A percentile compares a stretch with the other conserved stretches of the same genome.
Evolutionary conservation across 2,113 vertebrate species (phyloP).

Genomic region (Donacobius atricapilla): DNA sequence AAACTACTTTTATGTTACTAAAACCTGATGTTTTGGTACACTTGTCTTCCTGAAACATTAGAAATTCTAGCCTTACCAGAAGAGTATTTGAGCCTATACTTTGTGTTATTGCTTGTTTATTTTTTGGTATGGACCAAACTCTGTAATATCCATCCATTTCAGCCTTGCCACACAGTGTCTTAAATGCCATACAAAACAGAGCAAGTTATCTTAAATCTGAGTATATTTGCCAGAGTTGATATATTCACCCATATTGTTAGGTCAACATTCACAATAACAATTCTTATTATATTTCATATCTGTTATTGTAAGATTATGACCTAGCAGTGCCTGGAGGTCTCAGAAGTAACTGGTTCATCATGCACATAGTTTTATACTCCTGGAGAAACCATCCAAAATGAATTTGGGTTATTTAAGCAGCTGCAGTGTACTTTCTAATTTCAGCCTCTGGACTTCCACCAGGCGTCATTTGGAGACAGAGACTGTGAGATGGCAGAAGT

Average conservation of each 20-base stretch:
- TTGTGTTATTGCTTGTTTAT: not conserved
- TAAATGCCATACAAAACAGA: not conserved
- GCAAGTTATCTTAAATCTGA: not conserved
- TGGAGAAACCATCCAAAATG: constrained; percentile 26
- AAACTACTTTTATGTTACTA: not conserved
- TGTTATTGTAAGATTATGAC: constrained; percentile 26
- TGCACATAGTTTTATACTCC: constrained; percentile 1
- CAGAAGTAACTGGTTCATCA: constrained; percentile 12
- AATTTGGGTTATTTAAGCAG: constrained; percentile 43
- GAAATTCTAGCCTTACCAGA: not conserved
- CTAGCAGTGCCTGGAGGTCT: not conserved
- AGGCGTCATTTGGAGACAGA: constrained; percentile 13
- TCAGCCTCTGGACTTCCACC: constrained; percentile 39
- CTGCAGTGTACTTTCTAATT: constrained; percentile 33
- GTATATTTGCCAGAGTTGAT: not conserved
- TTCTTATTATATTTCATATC: not conserved
- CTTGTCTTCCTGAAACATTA: not conserved
- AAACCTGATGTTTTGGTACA: not conserved
- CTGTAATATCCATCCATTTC: not conserved
- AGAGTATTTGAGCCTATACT: not conserved
- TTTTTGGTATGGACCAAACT: not conserved
- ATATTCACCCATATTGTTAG: not conserved
- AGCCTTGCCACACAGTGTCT: not conserved
- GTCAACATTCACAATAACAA: constrained; percentile 16
- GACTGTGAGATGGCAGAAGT: constrained; percentile 14